phyloP scores from a whole-genome alignment of 2,797 vertebrate species.

The Vipera ursinii region DNA sequence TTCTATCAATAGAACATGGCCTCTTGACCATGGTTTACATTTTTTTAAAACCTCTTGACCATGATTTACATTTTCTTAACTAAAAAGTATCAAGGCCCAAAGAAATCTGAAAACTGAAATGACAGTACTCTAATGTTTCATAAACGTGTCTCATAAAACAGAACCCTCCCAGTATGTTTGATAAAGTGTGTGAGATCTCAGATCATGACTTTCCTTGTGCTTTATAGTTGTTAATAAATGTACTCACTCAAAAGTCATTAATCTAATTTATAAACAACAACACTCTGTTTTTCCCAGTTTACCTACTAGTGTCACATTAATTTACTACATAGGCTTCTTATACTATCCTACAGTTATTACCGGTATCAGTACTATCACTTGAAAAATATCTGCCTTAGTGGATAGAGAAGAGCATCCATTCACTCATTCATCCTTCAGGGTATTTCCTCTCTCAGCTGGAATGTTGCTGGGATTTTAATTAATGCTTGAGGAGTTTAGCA shows the following conservation, averaged over 20 bases:
- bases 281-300: neutral
- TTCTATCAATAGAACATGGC: neutral
- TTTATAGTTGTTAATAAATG: neutral
- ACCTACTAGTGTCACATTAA: neutral
- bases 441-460: neutral
- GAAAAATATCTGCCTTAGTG: neutral
- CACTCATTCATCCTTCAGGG: accelerated
- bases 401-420: neutral
- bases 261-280: neutral
- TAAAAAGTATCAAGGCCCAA: neutral
- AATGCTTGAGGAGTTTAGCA: conserved; percentile 17
- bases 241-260: neutral
- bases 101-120: neutral
- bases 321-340: neutral
- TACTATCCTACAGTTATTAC: neutral
- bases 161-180: neutral
- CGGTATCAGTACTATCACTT: neutral
- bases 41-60: neutral
- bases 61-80: neutral
- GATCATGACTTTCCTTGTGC: neutral
- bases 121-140: neutral
- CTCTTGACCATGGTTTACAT: neutral
- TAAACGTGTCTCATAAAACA: neutral
- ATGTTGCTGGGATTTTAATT: conserved; percentile 26
- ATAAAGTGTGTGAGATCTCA: neutral